Conservation (phyloP, 2,113 vertebrate species). For the Ginglymostoma cirratum region DNA sequence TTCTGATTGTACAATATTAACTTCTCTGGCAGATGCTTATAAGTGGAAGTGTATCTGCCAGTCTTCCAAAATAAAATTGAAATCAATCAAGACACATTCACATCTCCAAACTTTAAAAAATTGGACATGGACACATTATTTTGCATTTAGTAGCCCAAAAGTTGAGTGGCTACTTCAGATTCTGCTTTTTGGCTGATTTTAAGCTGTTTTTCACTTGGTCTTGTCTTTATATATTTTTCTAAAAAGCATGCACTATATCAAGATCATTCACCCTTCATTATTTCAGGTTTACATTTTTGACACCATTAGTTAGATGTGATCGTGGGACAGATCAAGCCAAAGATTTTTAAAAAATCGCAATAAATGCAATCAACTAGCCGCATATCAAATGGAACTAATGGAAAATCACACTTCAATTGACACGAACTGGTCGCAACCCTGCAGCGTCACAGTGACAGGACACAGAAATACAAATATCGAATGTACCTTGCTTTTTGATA, state of each 20-base stretch:
- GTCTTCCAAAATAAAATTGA: not conserved
- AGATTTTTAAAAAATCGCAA: not conserved
- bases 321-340: not conserved
- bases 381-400: not conserved
- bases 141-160: not conserved
- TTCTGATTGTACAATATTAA: not conserved
- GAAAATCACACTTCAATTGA: not conserved
- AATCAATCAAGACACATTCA: not conserved
- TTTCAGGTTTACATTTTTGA: not conserved
- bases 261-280: not conserved
- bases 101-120: not conserved
- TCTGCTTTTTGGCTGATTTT: not conserved
- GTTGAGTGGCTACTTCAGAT: not conserved
- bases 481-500: constrained; percentile 94
- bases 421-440: not conserved
- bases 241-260: not conserved
- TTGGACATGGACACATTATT: too few relatives aligned
- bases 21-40: not conserved
- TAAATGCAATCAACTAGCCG: not conserved
- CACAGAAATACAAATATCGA: not conserved
- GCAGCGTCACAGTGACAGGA: not conserved
- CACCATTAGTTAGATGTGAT: not conserved
- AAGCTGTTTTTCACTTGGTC: too few relatives aligned
- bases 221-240: not conserved
- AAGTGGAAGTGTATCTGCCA: not conserved